A percentile compares a stretch with the other conserved stretches of the same genome.
Conservation (phyloP, 2,888 invertebrate species). For the Cataglyphis albicans region DNA sequence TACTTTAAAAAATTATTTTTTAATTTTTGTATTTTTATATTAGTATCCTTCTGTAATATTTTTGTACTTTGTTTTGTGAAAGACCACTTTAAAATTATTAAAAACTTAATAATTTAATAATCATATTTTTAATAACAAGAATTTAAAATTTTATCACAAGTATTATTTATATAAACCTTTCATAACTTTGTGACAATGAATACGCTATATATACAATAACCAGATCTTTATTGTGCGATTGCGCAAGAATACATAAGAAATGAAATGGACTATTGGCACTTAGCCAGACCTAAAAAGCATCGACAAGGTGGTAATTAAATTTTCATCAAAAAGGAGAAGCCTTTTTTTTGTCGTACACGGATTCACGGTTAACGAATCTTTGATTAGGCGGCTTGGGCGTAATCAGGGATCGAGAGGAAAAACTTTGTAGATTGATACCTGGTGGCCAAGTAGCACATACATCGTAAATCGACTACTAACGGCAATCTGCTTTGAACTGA, state of each 20-base stretch:
- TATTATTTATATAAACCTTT: background rate
- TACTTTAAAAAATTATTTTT: background rate
- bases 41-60: background rate
- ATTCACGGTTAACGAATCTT: slow-evolving; percentile 14
- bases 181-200: background rate
- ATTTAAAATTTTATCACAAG: background rate
- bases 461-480: slow-evolving; percentile 27
- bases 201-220: background rate
- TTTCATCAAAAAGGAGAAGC: slow-evolving; percentile 26
- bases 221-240: background rate
- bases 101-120: background rate
- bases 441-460: slow-evolving; percentile 45
- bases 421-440: slow-evolving; percentile 29
- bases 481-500: slow-evolving; percentile 55
- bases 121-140: background rate
- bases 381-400: background rate
- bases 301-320: slow-evolving; percentile 35
- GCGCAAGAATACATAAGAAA: slow-evolving; percentile 12
- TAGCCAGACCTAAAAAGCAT: slow-evolving; percentile 6
- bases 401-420: background rate
- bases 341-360: background rate
- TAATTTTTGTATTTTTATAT: background rate
- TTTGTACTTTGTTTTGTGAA: background rate
- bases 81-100: background rate
- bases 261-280: slow-evolving; percentile 3